These are phyloP conservation scores for Microcebus tavaratra DNA, from an alignment of 2,113 vertebrate species.

Conservation along the genomic window DNA sequence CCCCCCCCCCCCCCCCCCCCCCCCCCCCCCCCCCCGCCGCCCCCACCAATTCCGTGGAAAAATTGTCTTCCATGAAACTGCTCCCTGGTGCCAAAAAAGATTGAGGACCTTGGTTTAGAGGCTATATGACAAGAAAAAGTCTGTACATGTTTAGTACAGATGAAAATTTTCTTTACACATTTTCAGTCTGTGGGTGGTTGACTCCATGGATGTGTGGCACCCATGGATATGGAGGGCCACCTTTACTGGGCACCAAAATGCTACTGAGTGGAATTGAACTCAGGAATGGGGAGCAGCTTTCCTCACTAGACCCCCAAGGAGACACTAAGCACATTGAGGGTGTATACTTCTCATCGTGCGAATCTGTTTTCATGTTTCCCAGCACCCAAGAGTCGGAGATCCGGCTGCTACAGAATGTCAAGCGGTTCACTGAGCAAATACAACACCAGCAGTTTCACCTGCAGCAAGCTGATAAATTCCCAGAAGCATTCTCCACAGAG, in stretches of 20 bases:
- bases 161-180: neutral
- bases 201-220: neutral
- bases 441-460: constrained; percentile 84
- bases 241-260: neutral
- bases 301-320: neutral
- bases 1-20: fast-evolving
- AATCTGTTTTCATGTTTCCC: constrained; percentile 28
- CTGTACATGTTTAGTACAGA: neutral
- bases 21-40: too few relatives aligned
- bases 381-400: constrained; percentile 92
- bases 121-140: neutral
- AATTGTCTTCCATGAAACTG: too few relatives aligned
- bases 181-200: neutral
- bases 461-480: constrained; percentile 85
- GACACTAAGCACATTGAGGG: neutral
- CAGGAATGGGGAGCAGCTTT: neutral
- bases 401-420: constrained; percentile 88
- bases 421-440: constrained; percentile 83
- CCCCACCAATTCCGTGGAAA: too few relatives aligned
- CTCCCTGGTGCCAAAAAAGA: too few relatives aligned
- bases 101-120: too few relatives aligned
- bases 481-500: constrained; percentile 84
- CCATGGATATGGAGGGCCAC: neutral
- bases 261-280: neutral
- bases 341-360: neutral